A percentile compares a stretch with the other conserved stretches of the same genome.
Conservation (phyloP, 2,113 vertebrate genomes). For the Choloepus hoffmanni region DNA sequence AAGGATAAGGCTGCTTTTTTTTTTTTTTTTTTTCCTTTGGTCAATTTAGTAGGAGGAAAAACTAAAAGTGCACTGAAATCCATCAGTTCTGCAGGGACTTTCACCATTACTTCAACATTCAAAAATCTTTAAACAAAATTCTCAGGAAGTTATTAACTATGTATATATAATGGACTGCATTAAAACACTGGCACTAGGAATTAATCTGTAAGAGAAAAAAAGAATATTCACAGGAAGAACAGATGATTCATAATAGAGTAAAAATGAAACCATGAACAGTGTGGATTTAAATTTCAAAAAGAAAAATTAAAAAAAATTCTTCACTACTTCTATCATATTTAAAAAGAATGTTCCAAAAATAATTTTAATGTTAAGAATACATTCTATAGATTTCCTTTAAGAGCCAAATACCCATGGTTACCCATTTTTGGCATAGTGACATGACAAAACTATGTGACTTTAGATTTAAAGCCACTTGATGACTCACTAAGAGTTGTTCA, state of each 20-base stretch:
- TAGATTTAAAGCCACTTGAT: neutral
- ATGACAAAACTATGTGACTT: neutral
- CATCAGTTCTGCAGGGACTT: neutral
- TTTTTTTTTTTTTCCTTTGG: neutral
- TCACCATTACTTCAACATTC: neutral
- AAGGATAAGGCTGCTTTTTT: neutral
- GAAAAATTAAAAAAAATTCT: neutral
- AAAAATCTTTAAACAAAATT: neutral
- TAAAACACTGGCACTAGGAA: neutral
- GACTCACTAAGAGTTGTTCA: neutral
- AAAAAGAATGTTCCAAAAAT: neutral
- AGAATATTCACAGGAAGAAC: neutral
- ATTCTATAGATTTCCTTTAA: neutral
- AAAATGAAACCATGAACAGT: neutral
- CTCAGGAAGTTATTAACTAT: neutral
- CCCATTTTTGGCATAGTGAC: neutral
- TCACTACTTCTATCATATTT: neutral
- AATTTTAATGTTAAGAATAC: neutral
- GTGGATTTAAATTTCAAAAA: conserved; percentile 29
- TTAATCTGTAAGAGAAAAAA: neutral
- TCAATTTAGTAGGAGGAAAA: neutral
- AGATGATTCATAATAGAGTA: neutral
- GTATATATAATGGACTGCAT: neutral
- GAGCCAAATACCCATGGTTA: neutral
- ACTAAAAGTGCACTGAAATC: neutral